A percentile compares a stretch with the other conserved stretches of the same genome.
phyloP scores from a whole-genome alignment of 2,113 vertebrate genomes.

The Cyanoderma ruficeps region DNA sequence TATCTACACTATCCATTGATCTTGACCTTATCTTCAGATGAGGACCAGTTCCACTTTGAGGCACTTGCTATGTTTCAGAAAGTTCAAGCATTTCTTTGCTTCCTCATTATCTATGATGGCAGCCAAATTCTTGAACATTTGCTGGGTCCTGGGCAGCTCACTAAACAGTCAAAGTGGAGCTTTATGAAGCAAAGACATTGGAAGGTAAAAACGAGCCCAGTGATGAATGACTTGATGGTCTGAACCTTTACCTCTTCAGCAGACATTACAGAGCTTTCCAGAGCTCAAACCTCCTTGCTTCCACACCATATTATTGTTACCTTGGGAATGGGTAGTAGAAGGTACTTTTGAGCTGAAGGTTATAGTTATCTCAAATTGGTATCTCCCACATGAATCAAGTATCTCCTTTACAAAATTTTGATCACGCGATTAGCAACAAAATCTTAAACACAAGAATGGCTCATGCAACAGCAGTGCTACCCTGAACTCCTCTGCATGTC shows the following conservation, averaged over 20 bases:
- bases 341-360: not conserved
- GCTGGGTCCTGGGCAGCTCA: not conserved
- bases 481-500: not conserved
- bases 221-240: not conserved
- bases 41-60: not conserved
- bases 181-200: not conserved
- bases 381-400: not conserved
- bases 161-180: not conserved
- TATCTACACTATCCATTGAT: not conserved
- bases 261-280: not conserved
- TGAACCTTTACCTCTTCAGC: not conserved
- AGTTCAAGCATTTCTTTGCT: not conserved
- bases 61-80: not conserved
- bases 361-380: not conserved
- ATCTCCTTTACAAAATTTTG: not conserved
- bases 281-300: not conserved
- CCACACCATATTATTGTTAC: not conserved
- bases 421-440: not conserved
- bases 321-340: not conserved
- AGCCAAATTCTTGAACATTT: not conserved
- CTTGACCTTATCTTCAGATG: not conserved
- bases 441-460: not conserved
- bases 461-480: not conserved
- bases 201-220: not conserved
- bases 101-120: not conserved